Conservation (phyloP, 2,113 vertebrate species). For the Corythoichthys haematopterus region DNA sequence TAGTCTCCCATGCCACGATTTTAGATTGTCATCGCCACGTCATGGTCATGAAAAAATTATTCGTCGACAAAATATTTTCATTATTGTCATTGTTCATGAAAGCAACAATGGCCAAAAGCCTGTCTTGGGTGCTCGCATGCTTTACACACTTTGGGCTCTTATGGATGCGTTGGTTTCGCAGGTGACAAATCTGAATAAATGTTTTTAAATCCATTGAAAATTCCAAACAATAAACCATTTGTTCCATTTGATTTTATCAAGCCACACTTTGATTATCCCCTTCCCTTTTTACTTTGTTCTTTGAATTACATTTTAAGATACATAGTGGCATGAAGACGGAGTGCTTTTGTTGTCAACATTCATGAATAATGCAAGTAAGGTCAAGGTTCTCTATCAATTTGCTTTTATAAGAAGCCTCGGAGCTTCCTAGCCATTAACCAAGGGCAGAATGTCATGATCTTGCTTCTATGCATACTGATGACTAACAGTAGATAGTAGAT, state of each 20-base stretch:
- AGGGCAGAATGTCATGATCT: conserved; percentile 28
- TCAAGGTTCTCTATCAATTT: conserved; percentile 47
- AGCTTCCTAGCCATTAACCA: conserved; percentile 18
- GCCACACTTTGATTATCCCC: neutral
- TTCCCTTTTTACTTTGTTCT: neutral
- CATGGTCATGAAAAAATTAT: no score
- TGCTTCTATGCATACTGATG: conserved; percentile 41
- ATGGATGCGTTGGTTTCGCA: no score
- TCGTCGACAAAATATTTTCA: no score
- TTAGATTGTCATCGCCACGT: no score
- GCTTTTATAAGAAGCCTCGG: conserved; percentile 27
- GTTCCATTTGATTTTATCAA: neutral
- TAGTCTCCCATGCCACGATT: no score
- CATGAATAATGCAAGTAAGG: conserved; percentile 45
- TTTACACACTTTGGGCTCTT: no score
- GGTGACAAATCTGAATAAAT: no score
- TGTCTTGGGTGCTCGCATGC: no score
- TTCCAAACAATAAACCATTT: no score
- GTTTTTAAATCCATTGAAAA: no score
- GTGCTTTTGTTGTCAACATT: conserved; percentile 12
- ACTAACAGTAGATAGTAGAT: conserved; percentile 13
- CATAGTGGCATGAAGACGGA: neutral
- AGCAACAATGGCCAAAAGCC: no score
- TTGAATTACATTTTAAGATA: neutral
- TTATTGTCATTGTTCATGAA: no score